Conservation (phyloP, 2,888 invertebrate species). For the Thelaira solivaga region DNA sequence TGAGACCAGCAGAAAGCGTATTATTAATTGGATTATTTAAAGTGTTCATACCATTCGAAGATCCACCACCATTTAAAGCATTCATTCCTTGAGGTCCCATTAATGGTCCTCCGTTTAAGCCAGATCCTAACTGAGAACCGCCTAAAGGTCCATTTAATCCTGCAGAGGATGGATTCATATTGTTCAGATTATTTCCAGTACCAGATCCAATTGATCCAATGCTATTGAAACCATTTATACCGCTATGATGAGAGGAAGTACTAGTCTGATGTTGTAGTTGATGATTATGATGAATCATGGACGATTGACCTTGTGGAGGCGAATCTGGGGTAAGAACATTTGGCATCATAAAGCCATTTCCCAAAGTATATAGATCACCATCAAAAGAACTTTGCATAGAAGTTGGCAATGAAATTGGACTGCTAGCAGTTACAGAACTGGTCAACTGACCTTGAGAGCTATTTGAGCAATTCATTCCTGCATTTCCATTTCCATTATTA, state of each 20-base stretch:
- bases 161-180: slow-evolving; percentile 46
- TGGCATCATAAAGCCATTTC: slow-evolving; percentile 77
- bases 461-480: slow-evolving; percentile 67
- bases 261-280: slow-evolving; percentile 64
- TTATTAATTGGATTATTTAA: slow-evolving; percentile 58
- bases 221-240: slow-evolving; percentile 55
- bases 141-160: slow-evolving; percentile 63
- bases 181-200: slow-evolving; percentile 63
- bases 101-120: slow-evolving; percentile 39
- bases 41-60: slow-evolving; percentile 50
- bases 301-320: slow-evolving; percentile 73
- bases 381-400: slow-evolving; percentile 88
- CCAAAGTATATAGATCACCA: slow-evolving; percentile 81
- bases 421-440: slow-evolving; percentile 80
- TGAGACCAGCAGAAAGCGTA: slow-evolving; percentile 51
- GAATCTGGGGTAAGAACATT: slow-evolving; percentile 77
- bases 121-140: slow-evolving; percentile 66
- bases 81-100: slow-evolving; percentile 60
- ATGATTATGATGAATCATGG: slow-evolving; percentile 64
- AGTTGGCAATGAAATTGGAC: slow-evolving; percentile 82
- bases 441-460: slow-evolving; percentile 71
- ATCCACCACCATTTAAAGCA: slow-evolving; percentile 47
- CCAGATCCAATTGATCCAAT: slow-evolving; percentile 63
- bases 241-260: slow-evolving; percentile 49
- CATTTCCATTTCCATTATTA: slow-evolving; percentile 50